Evolutionary conservation across 2,888 invertebrate genomes (phyloP).

Genomic region (Ernsta delagoae): DNA sequence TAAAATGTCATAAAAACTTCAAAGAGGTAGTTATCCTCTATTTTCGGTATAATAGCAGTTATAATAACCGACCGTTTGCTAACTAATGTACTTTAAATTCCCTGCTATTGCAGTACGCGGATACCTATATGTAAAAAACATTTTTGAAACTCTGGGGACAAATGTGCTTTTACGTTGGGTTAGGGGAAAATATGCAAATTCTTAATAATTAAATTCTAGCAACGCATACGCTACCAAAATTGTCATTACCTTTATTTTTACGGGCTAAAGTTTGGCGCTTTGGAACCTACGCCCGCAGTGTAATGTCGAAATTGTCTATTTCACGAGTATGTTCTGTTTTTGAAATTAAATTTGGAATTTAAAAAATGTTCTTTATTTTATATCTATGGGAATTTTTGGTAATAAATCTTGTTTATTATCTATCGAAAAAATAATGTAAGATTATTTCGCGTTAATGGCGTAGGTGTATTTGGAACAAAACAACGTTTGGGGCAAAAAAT

Average conservation of each 20-base stretch:
- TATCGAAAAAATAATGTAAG: too few relatives aligned
- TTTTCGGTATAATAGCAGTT: background rate
- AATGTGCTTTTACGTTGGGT: constrained; percentile 32
- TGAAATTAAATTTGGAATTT: constrained; percentile 3
- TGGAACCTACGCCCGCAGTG: constrained; percentile 26
- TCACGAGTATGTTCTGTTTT: constrained; percentile 10
- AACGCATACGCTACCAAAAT: constrained; percentile 60
- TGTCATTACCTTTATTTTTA: constrained; percentile 49
- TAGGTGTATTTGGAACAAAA: too few relatives aligned
- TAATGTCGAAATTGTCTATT: constrained; percentile 29
- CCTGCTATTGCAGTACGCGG: background rate
- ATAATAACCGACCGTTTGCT: constrained; percentile 8
- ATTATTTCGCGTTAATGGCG: too few relatives aligned
- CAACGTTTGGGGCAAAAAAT: too few relatives aligned
- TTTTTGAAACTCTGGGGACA: constrained; percentile 33
- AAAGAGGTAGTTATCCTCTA: background rate
- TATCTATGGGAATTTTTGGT: constrained; percentile 3
- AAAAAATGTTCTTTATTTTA: background rate
- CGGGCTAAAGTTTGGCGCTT: constrained; percentile 34
- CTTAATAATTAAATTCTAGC: constrained; percentile 67
- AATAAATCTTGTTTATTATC: background rate
- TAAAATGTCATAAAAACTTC: background rate
- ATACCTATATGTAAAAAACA: constrained; percentile 19
- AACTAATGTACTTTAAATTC: constrained; percentile 14
- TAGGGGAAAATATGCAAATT: constrained; percentile 69